Evolutionary conservation across 2,888 invertebrate species (phyloP), one percentile per base, ranked within the genome.

Genomic region (Diaprepes abbreviatus): DNA sequence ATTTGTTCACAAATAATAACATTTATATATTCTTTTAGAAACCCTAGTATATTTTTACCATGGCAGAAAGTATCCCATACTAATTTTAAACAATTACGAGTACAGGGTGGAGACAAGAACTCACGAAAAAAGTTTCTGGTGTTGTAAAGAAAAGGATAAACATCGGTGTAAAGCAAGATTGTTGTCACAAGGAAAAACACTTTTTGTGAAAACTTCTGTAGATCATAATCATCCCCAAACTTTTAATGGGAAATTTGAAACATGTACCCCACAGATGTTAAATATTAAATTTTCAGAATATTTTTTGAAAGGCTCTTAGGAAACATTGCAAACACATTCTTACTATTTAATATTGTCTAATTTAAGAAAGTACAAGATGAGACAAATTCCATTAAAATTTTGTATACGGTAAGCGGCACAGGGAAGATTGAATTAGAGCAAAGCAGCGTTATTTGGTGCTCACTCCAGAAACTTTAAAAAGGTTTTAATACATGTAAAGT

Each of bases 181-280:
- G 10, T 9, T 60, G 12, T 52, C 67, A 19, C 31, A 28, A 19
- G 62, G 67, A 55, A 60, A 60, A 35, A 62, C 54, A 4, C 21
- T 67, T 21, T 33, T 16, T 3, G 55, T 67, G 3, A 60, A 62
- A 33, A 45, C 43, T 14, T 62, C 62, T 12, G 62, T 62, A 1
- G n/a, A 33, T n/a, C 67, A 67, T 31, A 67, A 62, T 45, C 67
- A 67, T 43, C 60, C 33, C 7, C 66, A 52, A n/a, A 52, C 31
- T 3, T 66, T 48, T 16, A 38, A 12, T 17, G 54, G 52, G 40
- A 36, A 19, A 19, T 38, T 24, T 38, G 16, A 50, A 14, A 2
- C 7, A 5, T 62, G 62, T 35, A 62, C 24, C 3, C 48, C 52
- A 10, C 62, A 62, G 35, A 62, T 24, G 24, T 35, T 62, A 28